Conservation (phyloP, 2,113 vertebrate genomes). For the Hystrix cristata region DNA sequence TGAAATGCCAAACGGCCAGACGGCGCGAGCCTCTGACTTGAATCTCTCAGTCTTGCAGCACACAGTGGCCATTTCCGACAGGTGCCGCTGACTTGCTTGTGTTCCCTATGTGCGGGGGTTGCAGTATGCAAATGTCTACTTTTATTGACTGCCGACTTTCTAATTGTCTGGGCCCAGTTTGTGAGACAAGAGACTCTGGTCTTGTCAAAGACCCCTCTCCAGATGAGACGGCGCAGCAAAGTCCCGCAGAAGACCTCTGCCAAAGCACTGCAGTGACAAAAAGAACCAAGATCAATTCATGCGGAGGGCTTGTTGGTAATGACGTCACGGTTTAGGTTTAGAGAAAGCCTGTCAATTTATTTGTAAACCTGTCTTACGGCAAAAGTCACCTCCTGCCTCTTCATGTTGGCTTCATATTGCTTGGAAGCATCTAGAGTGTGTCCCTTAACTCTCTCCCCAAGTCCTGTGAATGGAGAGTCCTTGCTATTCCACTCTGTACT, state of each 20-base stretch:
- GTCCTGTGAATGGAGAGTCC: background rate
- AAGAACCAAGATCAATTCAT: constrained; percentile 15
- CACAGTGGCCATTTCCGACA: background rate
- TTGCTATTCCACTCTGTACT: background rate
- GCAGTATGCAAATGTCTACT: background rate
- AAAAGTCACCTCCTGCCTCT: background rate
- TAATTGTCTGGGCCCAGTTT: constrained; percentile 48
- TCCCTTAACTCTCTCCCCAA: background rate
- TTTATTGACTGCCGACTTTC: constrained; percentile 32
- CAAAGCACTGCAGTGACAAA: background rate
- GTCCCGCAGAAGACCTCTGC: background rate
- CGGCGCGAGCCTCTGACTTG: constrained; percentile 30
- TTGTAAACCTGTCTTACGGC: background rate
- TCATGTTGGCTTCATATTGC: background rate
- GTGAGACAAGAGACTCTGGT: background rate
- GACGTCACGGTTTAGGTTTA: background rate
- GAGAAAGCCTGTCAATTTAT: background rate
- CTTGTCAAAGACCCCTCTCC: constrained; percentile 64
- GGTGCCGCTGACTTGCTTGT: background rate
- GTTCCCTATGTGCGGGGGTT: background rate
- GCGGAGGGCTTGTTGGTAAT: background rate
- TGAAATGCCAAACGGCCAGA: constrained; percentile 60
- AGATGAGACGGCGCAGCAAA: background rate
- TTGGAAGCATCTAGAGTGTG: background rate
- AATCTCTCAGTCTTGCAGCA: background rate